These are phyloP conservation scores for Troides helena DNA, from an alignment of 2,888 invertebrate species.

Conservation along the genomic window DNA sequence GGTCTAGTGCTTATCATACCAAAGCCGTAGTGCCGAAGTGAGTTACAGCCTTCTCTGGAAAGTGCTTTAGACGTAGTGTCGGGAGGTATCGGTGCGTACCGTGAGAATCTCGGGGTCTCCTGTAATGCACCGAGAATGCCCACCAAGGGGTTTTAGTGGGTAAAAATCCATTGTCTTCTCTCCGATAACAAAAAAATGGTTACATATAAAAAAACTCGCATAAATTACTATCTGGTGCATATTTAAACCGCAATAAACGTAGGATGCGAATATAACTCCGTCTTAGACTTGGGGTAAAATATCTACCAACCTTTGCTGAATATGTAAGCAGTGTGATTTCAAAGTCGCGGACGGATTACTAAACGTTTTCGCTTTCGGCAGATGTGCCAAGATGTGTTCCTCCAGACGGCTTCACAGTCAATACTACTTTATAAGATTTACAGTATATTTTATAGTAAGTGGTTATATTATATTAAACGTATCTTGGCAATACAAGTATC, in stretches of 20 bases:
- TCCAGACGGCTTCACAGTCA: slow-evolving; percentile 11
- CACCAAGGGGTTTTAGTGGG: too few relatives aligned
- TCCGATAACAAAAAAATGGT: too few relatives aligned
- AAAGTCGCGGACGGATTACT: slow-evolving; percentile 19
- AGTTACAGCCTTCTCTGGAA: too few relatives aligned
- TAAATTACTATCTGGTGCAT: background rate
- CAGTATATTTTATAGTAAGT: background rate
- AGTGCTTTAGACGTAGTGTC: too few relatives aligned
- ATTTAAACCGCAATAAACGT: background rate
- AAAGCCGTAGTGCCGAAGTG: too few relatives aligned
- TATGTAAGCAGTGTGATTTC: slow-evolving; percentile 20
- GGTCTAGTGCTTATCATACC: too few relatives aligned
- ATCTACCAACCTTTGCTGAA: slow-evolving; percentile 19
- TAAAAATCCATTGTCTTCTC: too few relatives aligned
- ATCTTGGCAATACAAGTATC: too few relatives aligned
- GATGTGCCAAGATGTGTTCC: slow-evolving; percentile 18
- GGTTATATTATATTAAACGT: background rate
- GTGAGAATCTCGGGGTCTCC: too few relatives aligned
- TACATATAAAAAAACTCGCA: too few relatives aligned
- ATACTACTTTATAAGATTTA: slow-evolving; percentile 16
- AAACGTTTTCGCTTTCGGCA: slow-evolving; percentile 11
- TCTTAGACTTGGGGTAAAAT: slow-evolving; percentile 16
- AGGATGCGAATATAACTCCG: background rate
- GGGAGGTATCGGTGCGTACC: too few relatives aligned
- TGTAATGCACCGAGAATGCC: too few relatives aligned